A percentile compares a stretch with the other conserved stretches of the same genome.
Evolutionary conservation across 2,797 vertebrate genomes (phyloP).

Genomic region (Schizopygopsis pylzovi): DNA sequence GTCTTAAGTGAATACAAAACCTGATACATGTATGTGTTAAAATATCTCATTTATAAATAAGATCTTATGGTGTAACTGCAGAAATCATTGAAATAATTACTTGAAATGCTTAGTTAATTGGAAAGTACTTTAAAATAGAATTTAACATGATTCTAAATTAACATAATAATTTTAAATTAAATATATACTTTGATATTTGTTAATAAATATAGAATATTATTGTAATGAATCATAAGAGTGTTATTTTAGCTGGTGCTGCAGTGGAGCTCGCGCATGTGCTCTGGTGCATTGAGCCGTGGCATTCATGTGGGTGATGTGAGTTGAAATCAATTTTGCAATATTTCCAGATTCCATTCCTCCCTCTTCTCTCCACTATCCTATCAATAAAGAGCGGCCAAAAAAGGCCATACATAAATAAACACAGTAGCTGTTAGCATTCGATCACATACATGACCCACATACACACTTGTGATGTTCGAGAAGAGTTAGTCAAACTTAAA

Average conservation of each 20-base stretch:
- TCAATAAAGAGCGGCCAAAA: slow-evolving; percentile 11
- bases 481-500: slow-evolving; percentile 4
- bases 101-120: background rate
- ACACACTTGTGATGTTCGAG: background rate
- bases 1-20: background rate
- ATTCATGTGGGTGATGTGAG: background rate
- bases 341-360: slow-evolving; percentile 19
- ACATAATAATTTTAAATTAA: background rate
- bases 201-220: background rate
- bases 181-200: no score
- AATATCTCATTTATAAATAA: background rate
- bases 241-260: background rate
- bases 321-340: slow-evolving; percentile 23
- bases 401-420: slow-evolving; percentile 22
- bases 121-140: background rate
- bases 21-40: background rate
- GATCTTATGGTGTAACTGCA: background rate
- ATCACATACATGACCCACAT: background rate
- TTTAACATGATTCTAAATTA: background rate
- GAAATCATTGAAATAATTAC: background rate
- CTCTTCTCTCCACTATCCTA: background rate
- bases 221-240: background rate
- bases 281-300: background rate
- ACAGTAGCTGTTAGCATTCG: background rate
- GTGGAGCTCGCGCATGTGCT: background rate